A percentile compares a stretch with the other conserved stretches of the same genome.
Evolutionary conservation across 1,140 invertebrate species (phyloP).

Genomic region (Apis cerana): DNA sequence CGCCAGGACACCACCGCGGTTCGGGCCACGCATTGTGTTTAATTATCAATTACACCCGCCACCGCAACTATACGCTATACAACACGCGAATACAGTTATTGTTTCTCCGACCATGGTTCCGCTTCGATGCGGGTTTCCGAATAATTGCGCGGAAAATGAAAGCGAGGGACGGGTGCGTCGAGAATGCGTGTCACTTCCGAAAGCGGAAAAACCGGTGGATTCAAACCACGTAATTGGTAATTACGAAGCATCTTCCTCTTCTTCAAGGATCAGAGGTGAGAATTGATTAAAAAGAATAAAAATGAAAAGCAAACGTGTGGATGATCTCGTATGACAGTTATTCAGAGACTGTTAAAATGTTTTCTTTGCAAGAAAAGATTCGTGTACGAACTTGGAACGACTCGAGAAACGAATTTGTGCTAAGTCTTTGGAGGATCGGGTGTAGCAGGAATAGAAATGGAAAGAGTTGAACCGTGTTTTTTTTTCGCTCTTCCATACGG

Average conservation of each 20-base stretch:
- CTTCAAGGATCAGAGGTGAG: too few species aligned
- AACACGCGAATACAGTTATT: not conserved
- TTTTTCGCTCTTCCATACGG: constrained; percentile 9
- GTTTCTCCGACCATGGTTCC: constrained; percentile 2
- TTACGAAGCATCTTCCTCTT: too few species aligned
- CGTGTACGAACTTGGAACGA: too few species aligned
- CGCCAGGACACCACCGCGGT: not conserved
- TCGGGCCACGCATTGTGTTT: constrained; percentile 28
- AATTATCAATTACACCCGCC: constrained; percentile 56
- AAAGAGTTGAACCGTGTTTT: constrained; percentile 58
- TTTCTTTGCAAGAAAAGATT: constrained; percentile 12
- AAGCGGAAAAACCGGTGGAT: too few species aligned
- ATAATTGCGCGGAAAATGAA: constrained; percentile 60
- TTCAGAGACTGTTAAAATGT: constrained; percentile 57
- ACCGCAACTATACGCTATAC: constrained; percentile 27
- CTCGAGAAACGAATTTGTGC: constrained; percentile 42
- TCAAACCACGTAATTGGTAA: too few species aligned
- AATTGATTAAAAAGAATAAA: too few species aligned
- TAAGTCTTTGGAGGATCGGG: not conserved
- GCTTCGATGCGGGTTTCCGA: constrained; percentile 21
- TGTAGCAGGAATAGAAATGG: constrained; percentile 40
- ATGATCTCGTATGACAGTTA: constrained; percentile 33
- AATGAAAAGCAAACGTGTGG: not conserved
- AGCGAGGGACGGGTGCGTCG: constrained; percentile 27
- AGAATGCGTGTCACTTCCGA: constrained; percentile 41